A percentile compares a stretch with the other conserved stretches of the same genome.
Evolutionary conservation across 2,888 invertebrate genomes (phyloP).

Genomic region (Congeria kusceri): DNA sequence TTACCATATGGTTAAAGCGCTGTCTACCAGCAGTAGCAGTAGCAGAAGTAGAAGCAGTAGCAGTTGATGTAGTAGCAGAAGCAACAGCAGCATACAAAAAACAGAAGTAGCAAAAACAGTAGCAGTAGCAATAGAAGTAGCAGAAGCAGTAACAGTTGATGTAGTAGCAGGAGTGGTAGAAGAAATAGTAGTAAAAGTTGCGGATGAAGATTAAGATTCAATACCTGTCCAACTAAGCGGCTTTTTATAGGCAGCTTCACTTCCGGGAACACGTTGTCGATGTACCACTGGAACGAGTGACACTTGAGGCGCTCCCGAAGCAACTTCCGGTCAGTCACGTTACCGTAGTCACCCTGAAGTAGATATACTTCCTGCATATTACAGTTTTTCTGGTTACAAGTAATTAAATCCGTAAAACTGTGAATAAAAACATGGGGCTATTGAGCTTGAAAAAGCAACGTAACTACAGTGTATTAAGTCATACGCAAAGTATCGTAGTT

Average conservation of each 20-base stretch:
- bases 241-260: slow-evolving; percentile 53
- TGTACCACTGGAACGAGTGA: slow-evolving; percentile 75
- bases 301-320: slow-evolving; percentile 71
- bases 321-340: slow-evolving; percentile 71
- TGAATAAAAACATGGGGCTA: too few relatives aligned
- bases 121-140: not conserved
- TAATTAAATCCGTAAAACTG: too few relatives aligned
- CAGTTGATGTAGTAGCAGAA: not conserved
- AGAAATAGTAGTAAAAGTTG: too few relatives aligned
- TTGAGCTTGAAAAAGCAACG: too few relatives aligned
- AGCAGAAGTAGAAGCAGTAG: not conserved
- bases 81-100: not conserved
- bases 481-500: too few relatives aligned
- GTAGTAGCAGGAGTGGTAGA: not conserved
- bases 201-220: too few relatives aligned
- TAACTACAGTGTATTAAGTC: too few relatives aligned
- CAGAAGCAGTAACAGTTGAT: not conserved
- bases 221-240: slow-evolving; percentile 53
- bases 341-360: slow-evolving; percentile 71
- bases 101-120: not conserved
- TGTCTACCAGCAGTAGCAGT: not conserved
- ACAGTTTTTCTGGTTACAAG: too few relatives aligned
- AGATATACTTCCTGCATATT: too few relatives aligned
- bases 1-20: too few relatives aligned
- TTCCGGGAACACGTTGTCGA: slow-evolving; percentile 69